Base-by-base conservation (phyloP, 2,113 vertebrate species). In the Leucopsar rothschildi region DNA sequence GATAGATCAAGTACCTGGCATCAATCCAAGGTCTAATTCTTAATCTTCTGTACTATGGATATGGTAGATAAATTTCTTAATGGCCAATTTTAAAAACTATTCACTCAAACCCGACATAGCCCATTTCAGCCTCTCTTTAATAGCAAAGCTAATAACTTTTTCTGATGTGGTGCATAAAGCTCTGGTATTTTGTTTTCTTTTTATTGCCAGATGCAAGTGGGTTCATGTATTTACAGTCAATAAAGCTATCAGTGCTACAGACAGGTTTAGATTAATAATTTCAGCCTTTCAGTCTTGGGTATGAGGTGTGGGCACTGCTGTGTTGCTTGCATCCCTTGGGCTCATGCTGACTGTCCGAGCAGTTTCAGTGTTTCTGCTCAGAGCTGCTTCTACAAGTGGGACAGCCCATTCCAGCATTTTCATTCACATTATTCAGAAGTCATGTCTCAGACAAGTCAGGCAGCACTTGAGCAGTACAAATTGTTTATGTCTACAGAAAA, bases 21-120 rank as follows among this genome's bases (percentile, higher is more conserved):
- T 77, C 92, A 75, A 66, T 95, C 85, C 91, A 96, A 89, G 56
- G 70, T 89, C 73, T 97, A 90, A 95, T 96, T 96, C 80, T 94
- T 92, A 93, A 92, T 97, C 53, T 92, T 88, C 72, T 93, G 55
- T 97, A 82, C 64, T 82, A 80, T 93, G 78, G 92, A 68, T 78
- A 91, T 45, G 86, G 93, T 94, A 96, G 92, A 96, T 96, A 94
- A 92, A 97, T 94, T 97, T 95, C 71, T 91, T 64, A 91, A 93
- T 69, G 79, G 72, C 94, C 89, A 92, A 40, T 94, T 95, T 96
- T 87, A 82, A 91, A 94, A 96, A 91, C 94, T 89, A 50, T 87
- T 94, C 93, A 83, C 80, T 97, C 91, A 96, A 94, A 96, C 79
- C 65, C 1, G 45, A 86, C 57, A 76, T 90, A 94, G 89, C 45